phyloP scores from a whole-genome alignment of 2,888 invertebrate genomes.

The Arrhopalites spinosus region DNA sequence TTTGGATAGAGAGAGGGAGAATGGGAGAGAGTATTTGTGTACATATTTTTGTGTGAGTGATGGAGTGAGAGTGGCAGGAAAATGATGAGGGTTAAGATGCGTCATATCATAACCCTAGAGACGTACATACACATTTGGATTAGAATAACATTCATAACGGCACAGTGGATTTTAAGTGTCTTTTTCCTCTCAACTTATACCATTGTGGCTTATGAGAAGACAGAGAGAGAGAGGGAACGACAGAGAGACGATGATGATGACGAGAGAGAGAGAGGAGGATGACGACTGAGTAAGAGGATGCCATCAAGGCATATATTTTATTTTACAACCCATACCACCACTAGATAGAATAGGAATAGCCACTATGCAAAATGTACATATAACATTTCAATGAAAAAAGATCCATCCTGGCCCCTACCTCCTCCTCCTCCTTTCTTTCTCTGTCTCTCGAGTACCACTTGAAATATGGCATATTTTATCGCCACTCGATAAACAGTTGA shows the following conservation, averaged over 20 bases:
- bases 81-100: conserved; percentile 37
- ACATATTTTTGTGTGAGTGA: conserved; percentile 23
- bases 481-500: conserved; percentile 39
- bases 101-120: conserved; percentile 26
- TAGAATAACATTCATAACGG: conserved; percentile 38
- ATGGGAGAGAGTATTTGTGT: not conserved
- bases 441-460: conserved; percentile 29
- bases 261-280: conserved; percentile 7
- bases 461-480: conserved; percentile 37
- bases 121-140: conserved; percentile 23
- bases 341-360: not conserved
- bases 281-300: conserved; percentile 5
- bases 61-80: conserved; percentile 33
- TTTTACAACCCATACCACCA: not conserved
- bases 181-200: conserved; percentile 11
- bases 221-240: not conserved
- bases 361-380: conserved; percentile 13
- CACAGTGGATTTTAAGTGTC: conserved; percentile 35
- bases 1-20: too few relatives aligned
- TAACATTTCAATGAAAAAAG: not conserved
- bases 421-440: conserved; percentile 2
- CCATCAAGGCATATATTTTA: conserved; percentile 11
- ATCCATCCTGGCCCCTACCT: not conserved
- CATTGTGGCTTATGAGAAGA: conserved; percentile 22
- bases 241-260: not conserved